Evolutionary conservation across 2,113 vertebrate genomes (phyloP).

Genomic region (Nicator chloris): DNA sequence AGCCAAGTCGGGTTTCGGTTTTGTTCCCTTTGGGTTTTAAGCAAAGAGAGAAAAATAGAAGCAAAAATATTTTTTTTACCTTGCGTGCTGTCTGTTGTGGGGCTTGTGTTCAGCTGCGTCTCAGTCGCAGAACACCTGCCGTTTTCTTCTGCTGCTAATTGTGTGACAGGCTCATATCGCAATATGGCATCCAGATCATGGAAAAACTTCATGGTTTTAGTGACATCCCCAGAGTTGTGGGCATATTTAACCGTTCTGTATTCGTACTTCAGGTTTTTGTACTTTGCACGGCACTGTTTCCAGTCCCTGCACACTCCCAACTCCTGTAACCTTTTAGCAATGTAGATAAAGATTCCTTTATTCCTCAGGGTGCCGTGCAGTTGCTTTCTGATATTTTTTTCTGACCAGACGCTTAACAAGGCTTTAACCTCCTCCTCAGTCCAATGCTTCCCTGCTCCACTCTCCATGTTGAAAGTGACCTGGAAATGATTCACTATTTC

Average conservation of each 20-base stretch:
- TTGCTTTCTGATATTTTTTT: constrained; percentile 78
- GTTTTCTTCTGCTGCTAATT: constrained; percentile 67
- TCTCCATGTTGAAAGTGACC: constrained; percentile 91
- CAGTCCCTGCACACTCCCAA: constrained; percentile 84
- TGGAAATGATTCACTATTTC: constrained; percentile 90
- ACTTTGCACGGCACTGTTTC: constrained; percentile 87
- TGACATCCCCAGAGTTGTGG: constrained; percentile 67
- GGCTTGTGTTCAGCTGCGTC: constrained; percentile 41
- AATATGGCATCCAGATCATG: constrained; percentile 73
- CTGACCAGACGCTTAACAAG: constrained; percentile 85
- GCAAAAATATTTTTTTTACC: constrained; percentile 56
- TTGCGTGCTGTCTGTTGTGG: constrained; percentile 52
- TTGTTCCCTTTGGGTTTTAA: not conserved
- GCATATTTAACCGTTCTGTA: constrained; percentile 78
- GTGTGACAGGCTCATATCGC: constrained; percentile 60
- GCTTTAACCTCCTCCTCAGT: constrained; percentile 84
- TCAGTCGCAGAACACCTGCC: constrained; percentile 59
- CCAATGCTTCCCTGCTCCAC: constrained; percentile 80
- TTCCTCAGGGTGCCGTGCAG: constrained; percentile 79
- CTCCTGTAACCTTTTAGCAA: constrained; percentile 86
- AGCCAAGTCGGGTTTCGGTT: not conserved
- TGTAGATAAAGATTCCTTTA: constrained; percentile 87
- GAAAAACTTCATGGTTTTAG: constrained; percentile 79
- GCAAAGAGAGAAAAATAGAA: constrained; percentile 42
- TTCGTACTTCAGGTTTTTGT: constrained; percentile 87